Conservation (phyloP, 2,113 vertebrate genomes). For the Choloepus hoffmanni region DNA sequence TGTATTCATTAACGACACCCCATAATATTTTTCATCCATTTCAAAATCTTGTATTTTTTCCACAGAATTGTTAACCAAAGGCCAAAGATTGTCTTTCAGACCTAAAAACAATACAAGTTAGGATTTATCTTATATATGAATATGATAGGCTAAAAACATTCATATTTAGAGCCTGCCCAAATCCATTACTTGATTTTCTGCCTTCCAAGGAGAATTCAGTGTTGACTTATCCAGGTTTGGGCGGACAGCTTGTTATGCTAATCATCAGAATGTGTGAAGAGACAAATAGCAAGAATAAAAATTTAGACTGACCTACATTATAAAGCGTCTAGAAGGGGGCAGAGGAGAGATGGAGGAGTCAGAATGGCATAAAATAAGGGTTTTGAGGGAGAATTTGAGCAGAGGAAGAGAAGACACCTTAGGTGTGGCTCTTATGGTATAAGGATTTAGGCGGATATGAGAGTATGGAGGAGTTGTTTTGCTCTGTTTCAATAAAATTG, state of each 20-base stretch:
- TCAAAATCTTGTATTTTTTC: neutral
- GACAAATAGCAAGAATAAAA: neutral
- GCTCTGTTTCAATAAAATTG: neutral
- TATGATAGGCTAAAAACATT: neutral
- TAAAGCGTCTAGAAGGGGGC: neutral
- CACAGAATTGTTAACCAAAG: neutral
- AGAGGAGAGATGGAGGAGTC: neutral
- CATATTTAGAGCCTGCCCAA: neutral
- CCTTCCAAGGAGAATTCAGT: neutral
- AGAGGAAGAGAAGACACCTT: neutral
- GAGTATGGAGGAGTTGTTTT: neutral
- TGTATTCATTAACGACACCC: neutral
- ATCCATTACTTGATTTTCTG: neutral
- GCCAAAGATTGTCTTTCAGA: neutral
- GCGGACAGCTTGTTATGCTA: neutral
- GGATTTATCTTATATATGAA: neutral
- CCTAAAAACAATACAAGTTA: neutral
- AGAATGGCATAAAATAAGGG: neutral
- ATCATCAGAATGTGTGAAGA: neutral
- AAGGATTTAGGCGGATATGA: neutral
- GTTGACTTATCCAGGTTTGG: neutral
- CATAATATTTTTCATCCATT: neutral
- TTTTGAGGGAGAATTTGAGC: neutral
- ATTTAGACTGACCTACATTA: neutral
- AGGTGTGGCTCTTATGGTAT: neutral